Evolutionary conservation across 2,888 invertebrate species (phyloP).

Genomic region (Gonocerus acuteangulatus): DNA sequence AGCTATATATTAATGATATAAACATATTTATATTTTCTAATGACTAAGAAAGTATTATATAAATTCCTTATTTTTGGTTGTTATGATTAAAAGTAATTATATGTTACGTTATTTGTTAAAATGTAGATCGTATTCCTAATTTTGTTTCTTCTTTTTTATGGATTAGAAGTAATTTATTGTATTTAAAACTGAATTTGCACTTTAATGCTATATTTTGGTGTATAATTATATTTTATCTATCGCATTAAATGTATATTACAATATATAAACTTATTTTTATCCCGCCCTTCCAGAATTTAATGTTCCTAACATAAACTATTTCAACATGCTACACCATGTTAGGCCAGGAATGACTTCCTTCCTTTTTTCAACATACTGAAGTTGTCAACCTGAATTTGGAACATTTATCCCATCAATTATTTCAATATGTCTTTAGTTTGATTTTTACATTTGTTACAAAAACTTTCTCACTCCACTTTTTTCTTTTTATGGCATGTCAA

Average conservation of each 20-base stretch:
- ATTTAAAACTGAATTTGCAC: constrained; percentile 8
- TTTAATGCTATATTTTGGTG: constrained; percentile 25
- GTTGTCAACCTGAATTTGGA: too few relatives aligned
- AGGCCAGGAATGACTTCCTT: too few relatives aligned
- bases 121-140: neutral
- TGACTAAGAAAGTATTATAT: constrained; percentile 1
- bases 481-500: too few relatives aligned
- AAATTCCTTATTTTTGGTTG: neutral
- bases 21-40: constrained; percentile 7
- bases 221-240: constrained; percentile 34
- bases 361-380: too few relatives aligned
- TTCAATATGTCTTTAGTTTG: too few relatives aligned
- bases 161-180: neutral
- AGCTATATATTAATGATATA: neutral
- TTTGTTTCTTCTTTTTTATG: constrained; percentile 1
- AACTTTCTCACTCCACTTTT: too few relatives aligned
- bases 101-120: constrained; percentile 7
- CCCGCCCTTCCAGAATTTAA: too few relatives aligned
- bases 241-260: constrained; percentile 17
- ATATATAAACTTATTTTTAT: neutral
- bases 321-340: too few relatives aligned
- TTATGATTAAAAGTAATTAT: neutral
- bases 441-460: too few relatives aligned
- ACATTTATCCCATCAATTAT: too few relatives aligned
- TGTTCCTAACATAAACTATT: too few relatives aligned